A percentile compares a stretch with the other conserved stretches of the same genome.
These are phyloP conservation scores for Tokudaia tokunoshimensis DNA, from an alignment of 2,797 vertebrate species.

Conservation along the genomic window DNA sequence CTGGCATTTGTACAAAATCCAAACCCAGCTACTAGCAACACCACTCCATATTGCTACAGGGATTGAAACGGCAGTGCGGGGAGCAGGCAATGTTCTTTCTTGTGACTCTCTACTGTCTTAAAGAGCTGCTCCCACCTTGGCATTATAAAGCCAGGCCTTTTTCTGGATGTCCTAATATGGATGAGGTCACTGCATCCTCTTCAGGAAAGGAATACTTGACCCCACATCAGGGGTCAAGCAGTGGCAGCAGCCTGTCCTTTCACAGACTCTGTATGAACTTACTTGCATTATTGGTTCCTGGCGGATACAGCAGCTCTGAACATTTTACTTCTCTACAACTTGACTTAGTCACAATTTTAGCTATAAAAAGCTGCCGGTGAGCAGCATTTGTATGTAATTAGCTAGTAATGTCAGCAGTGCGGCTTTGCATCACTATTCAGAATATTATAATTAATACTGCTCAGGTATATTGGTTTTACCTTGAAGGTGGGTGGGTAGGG, in stretches of 20 bases:
- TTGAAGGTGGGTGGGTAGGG: slow-evolving; percentile 13
- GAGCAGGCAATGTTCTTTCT: neutral
- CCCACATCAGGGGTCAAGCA: neutral
- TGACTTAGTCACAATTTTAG: neutral
- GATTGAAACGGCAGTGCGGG: neutral
- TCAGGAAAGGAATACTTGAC: neutral
- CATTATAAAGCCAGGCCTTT: neutral
- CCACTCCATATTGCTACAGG: neutral
- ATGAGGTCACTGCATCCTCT: neutral
- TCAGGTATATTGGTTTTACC: slow-evolving; percentile 52
- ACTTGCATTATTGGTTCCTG: neutral
- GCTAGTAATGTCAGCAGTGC: slow-evolving; percentile 57
- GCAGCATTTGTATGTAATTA: slow-evolving; percentile 46
- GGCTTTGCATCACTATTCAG: neutral
- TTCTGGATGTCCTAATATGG: neutral
- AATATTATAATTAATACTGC: slow-evolving; percentile 72
- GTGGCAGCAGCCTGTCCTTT: neutral
- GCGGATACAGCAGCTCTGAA: neutral
- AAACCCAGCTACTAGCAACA: neutral
- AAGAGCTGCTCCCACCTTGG: neutral
- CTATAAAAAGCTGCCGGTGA: slow-evolving; percentile 58
- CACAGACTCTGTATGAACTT: neutral
- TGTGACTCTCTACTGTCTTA: neutral
- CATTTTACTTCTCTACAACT: neutral
- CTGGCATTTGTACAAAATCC: neutral